Evolutionary conservation across 2,797 vertebrate species (phyloP).

Genomic region (Eulemur mongoz): DNA sequence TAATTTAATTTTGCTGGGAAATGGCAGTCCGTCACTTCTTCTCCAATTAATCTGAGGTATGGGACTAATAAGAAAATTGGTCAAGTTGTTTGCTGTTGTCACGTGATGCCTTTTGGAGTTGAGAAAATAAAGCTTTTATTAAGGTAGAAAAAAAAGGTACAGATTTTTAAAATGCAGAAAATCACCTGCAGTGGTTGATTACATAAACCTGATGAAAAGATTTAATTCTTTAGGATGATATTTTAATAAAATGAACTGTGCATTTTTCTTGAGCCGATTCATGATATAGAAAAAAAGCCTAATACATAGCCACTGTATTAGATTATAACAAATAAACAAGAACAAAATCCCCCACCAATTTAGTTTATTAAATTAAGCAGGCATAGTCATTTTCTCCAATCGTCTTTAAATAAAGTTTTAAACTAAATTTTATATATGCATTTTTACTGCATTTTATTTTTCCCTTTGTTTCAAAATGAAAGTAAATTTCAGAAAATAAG

Average conservation of each 20-base stretch:
- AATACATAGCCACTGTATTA: not conserved
- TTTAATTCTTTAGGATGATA: not conserved
- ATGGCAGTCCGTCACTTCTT: constrained; percentile 92
- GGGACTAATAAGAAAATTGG: constrained; percentile 86
- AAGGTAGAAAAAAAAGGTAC: not conserved
- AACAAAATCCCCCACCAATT: not conserved
- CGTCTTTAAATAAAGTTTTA: not conserved
- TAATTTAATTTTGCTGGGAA: constrained; percentile 92
- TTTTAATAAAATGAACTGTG: not conserved
- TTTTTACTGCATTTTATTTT: not conserved
- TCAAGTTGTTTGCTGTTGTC: not conserved
- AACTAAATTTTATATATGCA: not conserved
- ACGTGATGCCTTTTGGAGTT: not conserved
- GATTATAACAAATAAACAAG: not conserved
- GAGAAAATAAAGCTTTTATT: not conserved
- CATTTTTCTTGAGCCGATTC: not conserved
- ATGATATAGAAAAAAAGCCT: not conserved
- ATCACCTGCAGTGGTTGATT: not conserved
- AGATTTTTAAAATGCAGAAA: not conserved
- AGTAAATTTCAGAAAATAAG: not conserved
- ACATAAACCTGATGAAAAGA: not conserved
- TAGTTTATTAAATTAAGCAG: not conserved
- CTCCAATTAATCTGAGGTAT: constrained; percentile 97
- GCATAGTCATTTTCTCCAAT: not conserved
- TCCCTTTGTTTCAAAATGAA: not conserved